Base-by-base conservation (phyloP, 2,797 vertebrate genomes). In the Rhodeus uyekii region DNA sequence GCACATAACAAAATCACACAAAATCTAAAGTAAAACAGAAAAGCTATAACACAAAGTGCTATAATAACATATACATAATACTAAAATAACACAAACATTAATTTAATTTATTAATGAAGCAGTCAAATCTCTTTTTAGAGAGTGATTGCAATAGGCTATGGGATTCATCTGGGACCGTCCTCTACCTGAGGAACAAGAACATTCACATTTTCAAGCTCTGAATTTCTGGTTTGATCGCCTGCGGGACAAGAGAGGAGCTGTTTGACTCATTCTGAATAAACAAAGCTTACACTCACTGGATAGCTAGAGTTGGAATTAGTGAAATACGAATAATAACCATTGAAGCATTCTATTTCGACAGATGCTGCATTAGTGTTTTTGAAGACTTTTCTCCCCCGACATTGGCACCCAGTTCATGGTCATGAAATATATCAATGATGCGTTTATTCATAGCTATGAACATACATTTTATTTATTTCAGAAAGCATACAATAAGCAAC, bases 171-270 rank as follows among this genome's bases (percentile, higher is more conserved):
- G 60, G 44, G 63, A 74, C 39, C 63, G 65, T 60, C 58, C 22
- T 24, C 27, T 4, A 42, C 44, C 34, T 82, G 72, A 91, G 83
- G 74, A n/a, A 63, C 69, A 83, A 82, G 84, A 91, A 81, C 85
- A 86, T 83, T 88, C 42, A 87, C 81, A 87, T 7, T 83, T 75
- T 74, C 48, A 55, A 80, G 73, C 77, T 87, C 69, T 86, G 82
- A 84, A 84, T 48, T 44, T 72, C 78, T 74, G 83, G 85, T 80
- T 82, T 60, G 78, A 90, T 71, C 83, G 87, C 46, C 34, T 46
- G 76, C 36, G 76, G 88, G 87, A 86, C 73, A 86, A 83, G 86
- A 86, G 69, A 87, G 84, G 84, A 86, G 87, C 82, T 42, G 29
- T 65, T 36, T 39, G 75, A 69, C 44, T 78, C 44, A 36, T 22